Evolutionary conservation across 2,797 vertebrate genomes (phyloP).

Genomic region (Gymnoscopelus microlampas): DNA sequence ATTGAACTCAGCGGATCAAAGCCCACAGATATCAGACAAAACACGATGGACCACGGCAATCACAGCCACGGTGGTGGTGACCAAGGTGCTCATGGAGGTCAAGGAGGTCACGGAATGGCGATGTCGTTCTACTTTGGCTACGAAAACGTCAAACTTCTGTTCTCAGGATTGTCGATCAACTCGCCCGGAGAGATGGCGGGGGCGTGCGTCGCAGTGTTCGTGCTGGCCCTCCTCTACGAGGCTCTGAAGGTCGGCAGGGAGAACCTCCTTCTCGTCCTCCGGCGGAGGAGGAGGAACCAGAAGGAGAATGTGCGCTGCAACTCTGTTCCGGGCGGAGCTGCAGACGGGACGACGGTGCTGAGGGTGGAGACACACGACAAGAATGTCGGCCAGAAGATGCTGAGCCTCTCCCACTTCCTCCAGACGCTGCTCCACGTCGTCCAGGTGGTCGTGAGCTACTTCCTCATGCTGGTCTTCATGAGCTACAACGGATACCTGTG

Average conservation of each 20-base stretch:
- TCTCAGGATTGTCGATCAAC: slow-evolving; percentile 86
- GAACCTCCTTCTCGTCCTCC: slow-evolving; percentile 71
- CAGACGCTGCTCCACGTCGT: slow-evolving; percentile 88
- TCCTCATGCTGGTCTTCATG: slow-evolving; percentile 93
- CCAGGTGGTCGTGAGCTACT: slow-evolving; percentile 91
- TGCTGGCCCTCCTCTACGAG: slow-evolving; percentile 88
- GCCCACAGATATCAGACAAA: too few species aligned
- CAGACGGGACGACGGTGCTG: slow-evolving; percentile 84
- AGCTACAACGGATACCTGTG: slow-evolving; percentile 91
- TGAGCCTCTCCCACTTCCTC: slow-evolving; percentile 87
- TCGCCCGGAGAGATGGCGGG: slow-evolving; percentile 89
- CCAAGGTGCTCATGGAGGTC: too few species aligned
- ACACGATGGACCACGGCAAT: too few species aligned
- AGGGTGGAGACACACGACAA: slow-evolving; percentile 91
- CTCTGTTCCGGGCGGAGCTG: slow-evolving; percentile 90
- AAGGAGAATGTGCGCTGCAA: slow-evolving; percentile 91
- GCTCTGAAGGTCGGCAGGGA: slow-evolving; percentile 90
- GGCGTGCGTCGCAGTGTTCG: slow-evolving; percentile 87
- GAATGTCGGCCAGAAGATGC: slow-evolving; percentile 84
- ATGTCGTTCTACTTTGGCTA: slow-evolving; percentile 89
- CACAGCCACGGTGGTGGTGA: too few species aligned
- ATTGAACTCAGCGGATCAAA: too few species aligned
- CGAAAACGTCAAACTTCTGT: slow-evolving; percentile 84
- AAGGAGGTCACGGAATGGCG: slow-evolving; percentile 44
- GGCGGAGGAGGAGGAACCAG: slow-evolving; percentile 77